Conservation (phyloP, 2,888 invertebrate species). For the Dryobota labecula region DNA sequence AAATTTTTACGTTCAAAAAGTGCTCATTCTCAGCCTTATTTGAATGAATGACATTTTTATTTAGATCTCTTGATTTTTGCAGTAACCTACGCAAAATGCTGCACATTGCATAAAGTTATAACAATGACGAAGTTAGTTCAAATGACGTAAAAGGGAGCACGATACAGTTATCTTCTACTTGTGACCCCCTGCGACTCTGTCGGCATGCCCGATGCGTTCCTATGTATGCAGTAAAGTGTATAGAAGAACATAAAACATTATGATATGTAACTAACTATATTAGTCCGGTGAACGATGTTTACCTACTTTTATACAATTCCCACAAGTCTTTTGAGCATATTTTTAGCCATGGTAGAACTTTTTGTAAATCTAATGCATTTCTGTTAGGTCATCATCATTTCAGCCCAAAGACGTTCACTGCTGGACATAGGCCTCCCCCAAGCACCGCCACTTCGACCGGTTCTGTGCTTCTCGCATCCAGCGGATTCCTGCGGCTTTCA, state of each 20-base stretch:
- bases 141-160: conserved; percentile 9
- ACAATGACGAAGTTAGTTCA: neutral
- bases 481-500: too few relatives aligned
- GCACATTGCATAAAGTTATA: neutral
- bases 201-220: conserved; percentile 12
- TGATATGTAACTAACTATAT: neutral
- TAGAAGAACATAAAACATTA: neutral
- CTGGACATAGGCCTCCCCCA: too few relatives aligned
- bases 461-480: too few relatives aligned
- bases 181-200: conserved; percentile 54
- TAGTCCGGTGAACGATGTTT: neutral
- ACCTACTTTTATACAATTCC: neutral
- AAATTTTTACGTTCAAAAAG: neutral
- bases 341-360: too few relatives aligned
- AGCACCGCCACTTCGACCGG: too few relatives aligned
- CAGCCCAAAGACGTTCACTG: too few relatives aligned
- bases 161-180: conserved; percentile 31
- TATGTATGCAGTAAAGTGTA: neutral
- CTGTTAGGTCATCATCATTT: too few relatives aligned
- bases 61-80: neutral
- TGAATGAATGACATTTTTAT: too few relatives aligned
- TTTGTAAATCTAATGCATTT: too few relatives aligned
- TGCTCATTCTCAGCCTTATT: neutral
- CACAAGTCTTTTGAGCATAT: too few relatives aligned
- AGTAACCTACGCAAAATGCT: neutral